Conservation (phyloP, 2,888 invertebrate species). For the Fragum fragum region DNA sequence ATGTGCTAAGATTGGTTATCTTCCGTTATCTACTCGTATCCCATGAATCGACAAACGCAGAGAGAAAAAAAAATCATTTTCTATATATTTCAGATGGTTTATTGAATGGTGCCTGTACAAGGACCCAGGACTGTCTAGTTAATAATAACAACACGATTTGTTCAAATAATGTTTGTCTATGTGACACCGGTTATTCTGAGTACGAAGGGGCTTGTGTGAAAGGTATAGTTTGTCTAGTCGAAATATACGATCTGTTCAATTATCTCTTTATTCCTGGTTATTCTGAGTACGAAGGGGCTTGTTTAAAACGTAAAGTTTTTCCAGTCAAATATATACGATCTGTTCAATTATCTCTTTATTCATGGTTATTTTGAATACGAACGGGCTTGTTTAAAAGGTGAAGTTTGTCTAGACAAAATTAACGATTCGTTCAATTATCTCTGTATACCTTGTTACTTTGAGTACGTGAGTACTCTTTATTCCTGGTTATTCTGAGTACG, state of each 20-base stretch:
- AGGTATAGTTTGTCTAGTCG: no score
- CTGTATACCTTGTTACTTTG: no score
- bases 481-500: not conserved
- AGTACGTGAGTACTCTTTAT: no score
- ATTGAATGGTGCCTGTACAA: constrained; percentile 15
- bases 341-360: constrained; percentile 13
- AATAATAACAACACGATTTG: constrained; percentile 8
- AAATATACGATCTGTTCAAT: constrained; percentile 18
- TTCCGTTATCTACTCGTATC: no score
- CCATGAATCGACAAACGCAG: no score
- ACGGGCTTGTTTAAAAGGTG: constrained; percentile 2
- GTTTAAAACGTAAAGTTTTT: constrained; percentile 26
- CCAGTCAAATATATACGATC: no score
- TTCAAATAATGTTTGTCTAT: constrained; percentile 6
- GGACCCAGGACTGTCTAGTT: not conserved
- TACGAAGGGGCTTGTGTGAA: not conserved
- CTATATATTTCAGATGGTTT: constrained; percentile 21
- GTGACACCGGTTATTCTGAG: constrained; percentile 9
- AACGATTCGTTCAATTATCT: constrained; percentile 12
- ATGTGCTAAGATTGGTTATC: no score
- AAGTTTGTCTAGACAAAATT: no score
- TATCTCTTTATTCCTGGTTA: constrained; percentile 7
- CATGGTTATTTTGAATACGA: constrained; percentile 6
- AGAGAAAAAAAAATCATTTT: no score
- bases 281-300: not conserved